phyloP scores from a whole-genome alignment of 2,888 invertebrate species.

The Odontocolon sp. region DNA sequence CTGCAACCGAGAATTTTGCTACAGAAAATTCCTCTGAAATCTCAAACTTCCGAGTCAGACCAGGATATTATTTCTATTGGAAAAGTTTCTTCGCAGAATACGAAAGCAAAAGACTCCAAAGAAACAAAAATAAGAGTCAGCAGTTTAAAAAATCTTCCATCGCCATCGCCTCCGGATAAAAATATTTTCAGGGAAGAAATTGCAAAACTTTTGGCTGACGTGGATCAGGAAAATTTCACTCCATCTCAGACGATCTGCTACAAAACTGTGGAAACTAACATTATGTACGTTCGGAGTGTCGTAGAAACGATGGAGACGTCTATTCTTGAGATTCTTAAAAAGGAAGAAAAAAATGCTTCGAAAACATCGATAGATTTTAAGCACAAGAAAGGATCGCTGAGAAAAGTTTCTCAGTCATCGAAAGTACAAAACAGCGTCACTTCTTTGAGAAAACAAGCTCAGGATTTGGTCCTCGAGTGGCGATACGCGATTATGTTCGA shows the following conservation, averaged over 20 bases:
- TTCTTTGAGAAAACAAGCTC: not conserved
- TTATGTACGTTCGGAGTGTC: constrained; percentile 48
- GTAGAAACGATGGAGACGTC: constrained; percentile 58
- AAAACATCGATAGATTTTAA: constrained; percentile 24
- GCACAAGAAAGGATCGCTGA: constrained; percentile 38
- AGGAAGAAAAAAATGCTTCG: constrained; percentile 32
- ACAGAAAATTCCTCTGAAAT: constrained; percentile 36
- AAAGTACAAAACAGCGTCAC: not conserved
- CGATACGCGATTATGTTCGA: constrained; percentile 83
- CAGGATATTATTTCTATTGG: constrained; percentile 8
- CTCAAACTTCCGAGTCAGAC: not conserved
- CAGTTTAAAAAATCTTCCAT: not conserved
- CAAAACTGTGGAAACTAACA: constrained; percentile 58
- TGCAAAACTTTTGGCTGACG: constrained; percentile 33
- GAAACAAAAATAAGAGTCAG: constrained; percentile 23
- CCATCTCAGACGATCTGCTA: constrained; percentile 41
- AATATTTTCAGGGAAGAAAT: constrained; percentile 57
- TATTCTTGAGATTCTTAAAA: constrained; percentile 42
- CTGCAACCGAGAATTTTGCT: constrained; percentile 41
- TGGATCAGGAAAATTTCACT: constrained; percentile 19
- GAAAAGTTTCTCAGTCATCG: constrained; percentile 20
- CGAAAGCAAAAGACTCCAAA: constrained; percentile 15
- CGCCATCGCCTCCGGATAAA: constrained; percentile 39
- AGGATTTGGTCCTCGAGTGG: constrained; percentile 83
- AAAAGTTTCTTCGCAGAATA: not conserved